phyloP scores from a whole-genome alignment of 1,140 invertebrate genomes.

The Habropoda laboriosa region DNA sequence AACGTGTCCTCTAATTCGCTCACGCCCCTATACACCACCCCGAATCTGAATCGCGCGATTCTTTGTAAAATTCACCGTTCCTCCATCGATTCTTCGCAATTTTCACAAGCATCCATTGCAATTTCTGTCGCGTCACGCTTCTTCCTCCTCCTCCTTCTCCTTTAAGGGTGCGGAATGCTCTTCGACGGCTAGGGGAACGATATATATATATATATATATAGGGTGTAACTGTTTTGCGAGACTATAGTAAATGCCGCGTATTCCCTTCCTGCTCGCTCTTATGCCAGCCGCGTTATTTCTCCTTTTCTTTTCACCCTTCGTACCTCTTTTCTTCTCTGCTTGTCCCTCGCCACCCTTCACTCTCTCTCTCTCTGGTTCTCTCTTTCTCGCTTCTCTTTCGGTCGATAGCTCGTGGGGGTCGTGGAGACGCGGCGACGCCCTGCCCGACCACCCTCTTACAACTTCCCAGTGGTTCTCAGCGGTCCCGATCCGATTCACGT shows the following conservation, averaged over 20 bases:
- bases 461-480: constrained; percentile 77
- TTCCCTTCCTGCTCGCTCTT: constrained; percentile 28
- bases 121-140: background rate
- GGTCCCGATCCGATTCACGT: constrained; percentile 48
- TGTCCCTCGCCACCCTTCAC: background rate
- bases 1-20: background rate
- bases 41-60: background rate
- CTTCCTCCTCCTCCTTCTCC: background rate
- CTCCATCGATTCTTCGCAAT: too few relatives aligned
- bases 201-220: background rate
- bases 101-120: background rate
- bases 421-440: constrained; percentile 81
- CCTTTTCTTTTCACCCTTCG: constrained; percentile 30
- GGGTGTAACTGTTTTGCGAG: constrained; percentile 29
- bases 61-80: background rate
- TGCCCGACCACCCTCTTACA: constrained; percentile 75
- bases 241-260: constrained; percentile 38
- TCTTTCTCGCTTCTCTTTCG: constrained; percentile 66
- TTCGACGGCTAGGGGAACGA: background rate
- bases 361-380: constrained; percentile 31
- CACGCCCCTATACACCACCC: too few relatives aligned
- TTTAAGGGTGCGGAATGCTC: constrained; percentile 5
- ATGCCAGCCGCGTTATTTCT: constrained; percentile 5
- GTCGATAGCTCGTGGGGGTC: constrained; percentile 81
- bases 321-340: constrained; percentile 21